Evolutionary conservation across 1,140 invertebrate species (phyloP).

Genomic region (Chrysomallon squamiferum): DNA sequence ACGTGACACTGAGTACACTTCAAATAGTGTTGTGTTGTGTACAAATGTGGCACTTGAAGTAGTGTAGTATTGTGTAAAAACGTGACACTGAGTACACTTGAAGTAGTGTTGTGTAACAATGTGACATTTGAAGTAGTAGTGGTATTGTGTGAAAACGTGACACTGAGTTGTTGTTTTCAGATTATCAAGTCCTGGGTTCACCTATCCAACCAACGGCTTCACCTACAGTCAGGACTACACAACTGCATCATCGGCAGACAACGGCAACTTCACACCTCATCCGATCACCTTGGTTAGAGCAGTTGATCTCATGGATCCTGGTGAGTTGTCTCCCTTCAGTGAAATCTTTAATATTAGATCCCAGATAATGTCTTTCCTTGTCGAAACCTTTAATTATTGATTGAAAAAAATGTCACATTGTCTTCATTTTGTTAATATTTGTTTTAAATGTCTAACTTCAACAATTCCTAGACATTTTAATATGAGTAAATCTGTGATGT

Average conservation of each 20-base stretch:
- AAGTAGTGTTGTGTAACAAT: too few relatives aligned
- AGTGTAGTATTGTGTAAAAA: too few relatives aligned
- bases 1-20: too few relatives aligned
- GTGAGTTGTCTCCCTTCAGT: constrained; percentile 28
- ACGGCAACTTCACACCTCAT: constrained; percentile 26
- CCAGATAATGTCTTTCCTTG: background rate
- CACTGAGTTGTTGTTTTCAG: background rate
- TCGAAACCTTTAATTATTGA: background rate
- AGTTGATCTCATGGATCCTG: constrained; percentile 49
- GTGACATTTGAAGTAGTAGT: background rate
- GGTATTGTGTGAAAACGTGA: background rate
- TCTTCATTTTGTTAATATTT: too few relatives aligned
- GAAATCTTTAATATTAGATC: background rate
- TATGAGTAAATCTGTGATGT: too few relatives aligned
- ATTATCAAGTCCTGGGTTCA: constrained; percentile 13
- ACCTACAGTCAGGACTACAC: constrained; percentile 20
- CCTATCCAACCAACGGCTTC: constrained; percentile 31
- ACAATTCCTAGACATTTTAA: too few relatives aligned
- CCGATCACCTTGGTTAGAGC: constrained; percentile 41
- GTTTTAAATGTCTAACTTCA: too few relatives aligned
- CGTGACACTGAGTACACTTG: too few relatives aligned
- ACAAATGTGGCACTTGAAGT: too few relatives aligned
- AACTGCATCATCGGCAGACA: constrained; percentile 16
- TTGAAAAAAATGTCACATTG: background rate
- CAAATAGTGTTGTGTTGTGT: too few relatives aligned